phyloP scores from a whole-genome alignment of 2,113 vertebrate genomes.

The Chlorodrepanis virens region DNA sequence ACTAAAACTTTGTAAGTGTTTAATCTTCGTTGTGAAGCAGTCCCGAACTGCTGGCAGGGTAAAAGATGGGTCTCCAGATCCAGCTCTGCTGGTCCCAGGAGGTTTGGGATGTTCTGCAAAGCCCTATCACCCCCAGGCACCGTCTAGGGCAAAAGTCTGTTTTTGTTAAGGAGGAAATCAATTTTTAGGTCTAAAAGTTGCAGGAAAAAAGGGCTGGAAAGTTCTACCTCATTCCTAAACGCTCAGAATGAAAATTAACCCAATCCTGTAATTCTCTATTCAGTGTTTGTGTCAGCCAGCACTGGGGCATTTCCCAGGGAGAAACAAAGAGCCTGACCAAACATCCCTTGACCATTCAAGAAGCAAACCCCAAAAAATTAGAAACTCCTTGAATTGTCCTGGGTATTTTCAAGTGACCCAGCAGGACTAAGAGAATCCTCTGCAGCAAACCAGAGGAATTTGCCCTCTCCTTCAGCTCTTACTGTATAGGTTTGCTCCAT shows the following conservation, averaged over 20 bases:
- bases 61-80: background rate
- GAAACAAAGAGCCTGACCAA: background rate
- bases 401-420: background rate
- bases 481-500: background rate
- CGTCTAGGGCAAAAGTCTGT: background rate
- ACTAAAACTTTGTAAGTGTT: background rate
- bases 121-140: accelerated
- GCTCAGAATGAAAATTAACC: background rate
- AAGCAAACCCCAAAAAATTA: background rate
- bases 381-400: background rate
- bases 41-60: accelerated
- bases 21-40: background rate
- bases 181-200: background rate
- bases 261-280: background rate
- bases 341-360: background rate
- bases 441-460: background rate
- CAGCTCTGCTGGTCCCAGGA: accelerated
- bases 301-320: background rate
- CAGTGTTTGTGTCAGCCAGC: background rate
- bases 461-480: accelerated
- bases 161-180: background rate
- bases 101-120: background rate
- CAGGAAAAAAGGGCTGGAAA: background rate
- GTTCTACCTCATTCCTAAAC: background rate
- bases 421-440: background rate